Conservation (phyloP, 2,888 invertebrate species). For the Bibio marci region DNA sequence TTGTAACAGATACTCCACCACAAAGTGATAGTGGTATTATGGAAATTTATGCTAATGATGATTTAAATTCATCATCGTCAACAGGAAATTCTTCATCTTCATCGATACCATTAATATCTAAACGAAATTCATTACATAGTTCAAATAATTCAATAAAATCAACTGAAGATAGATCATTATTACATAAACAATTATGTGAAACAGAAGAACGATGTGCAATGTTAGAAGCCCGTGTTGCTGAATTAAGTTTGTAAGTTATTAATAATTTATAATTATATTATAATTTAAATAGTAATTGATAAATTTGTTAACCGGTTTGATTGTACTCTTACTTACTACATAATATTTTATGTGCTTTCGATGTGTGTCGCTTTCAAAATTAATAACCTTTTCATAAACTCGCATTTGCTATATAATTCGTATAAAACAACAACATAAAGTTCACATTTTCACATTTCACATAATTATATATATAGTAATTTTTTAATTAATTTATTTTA, state of each 20-base stretch:
- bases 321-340: too few species aligned
- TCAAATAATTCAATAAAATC: constrained; percentile 4
- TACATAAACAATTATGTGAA: constrained; percentile 20
- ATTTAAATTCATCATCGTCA: background rate
- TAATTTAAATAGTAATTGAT: too few species aligned
- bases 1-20: background rate
- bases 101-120: constrained; percentile 5
- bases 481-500: background rate
- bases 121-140: constrained; percentile 4
- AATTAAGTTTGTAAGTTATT: constrained; percentile 16
- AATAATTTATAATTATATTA: background rate
- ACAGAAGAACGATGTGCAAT: constrained; percentile 22
- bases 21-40: constrained; percentile 4
- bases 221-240: constrained; percentile 24
- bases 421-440: too few species aligned
- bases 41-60: background rate
- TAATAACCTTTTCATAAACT: too few species aligned
- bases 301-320: too few species aligned
- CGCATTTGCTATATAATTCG: too few species aligned
- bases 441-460: too few species aligned
- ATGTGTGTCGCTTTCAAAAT: too few species aligned
- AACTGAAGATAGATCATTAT: constrained; percentile 5
- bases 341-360: too few species aligned
- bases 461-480: too few species aligned
- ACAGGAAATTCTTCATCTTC: background rate